Conservation (phyloP, 2,797 vertebrate species). For the Alauda arvensis region DNA sequence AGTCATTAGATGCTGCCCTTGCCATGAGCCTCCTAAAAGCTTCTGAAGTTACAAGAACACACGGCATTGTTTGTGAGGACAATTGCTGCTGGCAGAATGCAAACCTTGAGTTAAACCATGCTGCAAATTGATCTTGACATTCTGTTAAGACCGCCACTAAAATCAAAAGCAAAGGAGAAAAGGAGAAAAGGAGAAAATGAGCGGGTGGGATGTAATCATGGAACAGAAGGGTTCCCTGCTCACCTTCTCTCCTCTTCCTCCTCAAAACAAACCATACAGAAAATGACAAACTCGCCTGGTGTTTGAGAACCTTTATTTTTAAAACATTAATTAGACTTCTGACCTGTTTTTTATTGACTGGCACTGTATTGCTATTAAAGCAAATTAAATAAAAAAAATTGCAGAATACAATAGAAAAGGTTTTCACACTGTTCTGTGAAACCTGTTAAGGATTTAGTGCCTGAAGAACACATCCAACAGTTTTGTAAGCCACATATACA, state of each 20-base stretch:
- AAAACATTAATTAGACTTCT: slow-evolving; percentile 76
- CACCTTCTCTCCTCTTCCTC: slow-evolving; percentile 73
- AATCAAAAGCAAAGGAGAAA: slow-evolving; percentile 83
- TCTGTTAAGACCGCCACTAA: slow-evolving; percentile 80
- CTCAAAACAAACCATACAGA: slow-evolving; percentile 74
- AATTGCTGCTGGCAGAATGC: slow-evolving; percentile 80
- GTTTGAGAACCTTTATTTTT: slow-evolving; percentile 88
- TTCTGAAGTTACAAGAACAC: slow-evolving; percentile 85
- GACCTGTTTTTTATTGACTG: slow-evolving; percentile 68
- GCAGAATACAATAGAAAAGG: slow-evolving; percentile 82
- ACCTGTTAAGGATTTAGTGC: slow-evolving; percentile 47
- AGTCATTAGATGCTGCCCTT: slow-evolving; percentile 86
- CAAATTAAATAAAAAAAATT: slow-evolving; percentile 88
- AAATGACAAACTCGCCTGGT: slow-evolving; percentile 72
- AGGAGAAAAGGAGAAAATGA: slow-evolving; percentile 85
- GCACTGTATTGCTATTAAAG: slow-evolving; percentile 67
- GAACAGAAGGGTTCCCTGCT: slow-evolving; percentile 80
- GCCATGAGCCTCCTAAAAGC: slow-evolving; percentile 80
- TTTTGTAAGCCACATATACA: slow-evolving; percentile 56
- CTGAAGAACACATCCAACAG: slow-evolving; percentile 55
- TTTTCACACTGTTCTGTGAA: slow-evolving; percentile 59
- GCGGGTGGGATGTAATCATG: slow-evolving; percentile 77
- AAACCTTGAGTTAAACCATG: slow-evolving; percentile 84
- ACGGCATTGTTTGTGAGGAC: slow-evolving; percentile 77
- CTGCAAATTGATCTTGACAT: slow-evolving; percentile 87